A percentile compares a stretch with the other conserved stretches of the same genome.
These are phyloP conservation scores for Leptothorax acervorum DNA, from an alignment of 2,888 invertebrate genomes.

Conservation along the genomic window DNA sequence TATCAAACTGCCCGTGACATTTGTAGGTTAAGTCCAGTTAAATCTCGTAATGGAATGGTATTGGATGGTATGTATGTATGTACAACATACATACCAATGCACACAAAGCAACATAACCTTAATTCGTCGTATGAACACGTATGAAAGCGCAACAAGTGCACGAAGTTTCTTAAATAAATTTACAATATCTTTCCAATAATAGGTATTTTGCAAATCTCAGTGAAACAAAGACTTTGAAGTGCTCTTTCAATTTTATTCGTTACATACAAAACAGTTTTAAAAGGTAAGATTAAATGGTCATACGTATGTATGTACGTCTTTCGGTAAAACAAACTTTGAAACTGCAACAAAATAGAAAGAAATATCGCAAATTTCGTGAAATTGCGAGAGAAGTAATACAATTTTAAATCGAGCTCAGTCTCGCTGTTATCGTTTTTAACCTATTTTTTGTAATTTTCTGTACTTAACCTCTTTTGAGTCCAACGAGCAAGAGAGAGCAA, in stretches of 20 bases:
- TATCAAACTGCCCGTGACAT: neutral
- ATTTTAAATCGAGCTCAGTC: neutral
- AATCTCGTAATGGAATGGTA: too few species aligned
- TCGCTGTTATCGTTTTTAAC: neutral
- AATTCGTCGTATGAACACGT: slow-evolving; percentile 6
- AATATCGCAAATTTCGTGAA: neutral
- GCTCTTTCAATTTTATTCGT: neutral
- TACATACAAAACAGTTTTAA: neutral
- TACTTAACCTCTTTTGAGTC: slow-evolving; percentile 6
- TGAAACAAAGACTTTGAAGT: neutral
- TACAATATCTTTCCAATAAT: neutral
- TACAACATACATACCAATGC: too few species aligned
- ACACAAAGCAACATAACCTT: slow-evolving; percentile 63
- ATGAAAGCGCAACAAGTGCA: slow-evolving; percentile 65
- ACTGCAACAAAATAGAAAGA: neutral
- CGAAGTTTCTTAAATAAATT: slow-evolving; percentile 27
- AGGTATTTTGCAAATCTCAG: neutral
- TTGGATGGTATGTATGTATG: too few species aligned
- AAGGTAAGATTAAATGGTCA: neutral
- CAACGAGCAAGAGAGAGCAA: slow-evolving; percentile 2
- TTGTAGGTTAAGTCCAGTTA: slow-evolving; percentile 21
- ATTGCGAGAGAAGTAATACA: neutral
- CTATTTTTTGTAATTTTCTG: neutral
- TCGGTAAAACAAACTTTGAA: neutral
- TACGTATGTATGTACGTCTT: neutral